Base-by-base conservation (phyloP, 2,797 vertebrate genomes). In the Chloroceryle amazona region DNA sequence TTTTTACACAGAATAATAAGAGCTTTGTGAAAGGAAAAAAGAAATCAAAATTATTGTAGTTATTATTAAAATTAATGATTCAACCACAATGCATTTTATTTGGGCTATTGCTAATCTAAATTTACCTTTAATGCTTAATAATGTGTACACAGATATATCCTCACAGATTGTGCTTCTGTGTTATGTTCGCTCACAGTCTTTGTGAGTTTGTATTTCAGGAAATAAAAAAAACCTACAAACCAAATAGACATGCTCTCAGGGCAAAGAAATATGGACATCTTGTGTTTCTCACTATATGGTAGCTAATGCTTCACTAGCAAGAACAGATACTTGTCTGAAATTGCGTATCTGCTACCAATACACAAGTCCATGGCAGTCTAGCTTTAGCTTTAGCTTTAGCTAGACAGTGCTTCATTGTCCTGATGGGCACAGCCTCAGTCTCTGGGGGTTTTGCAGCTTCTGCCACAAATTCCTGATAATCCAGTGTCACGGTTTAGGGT, bases 61-160 rank as follows among this genome's bases (percentile, higher is more conserved):
- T 94, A 85, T 93, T 96, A 86, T 79, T 96, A 84, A 86, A 94
- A 95, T 92, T 96, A 95, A 86, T 96, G 82, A 89, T 86, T 94
- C 83, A 92, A 91, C 82, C 73, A 90, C 55, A 87, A 71, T 39
- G 12, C 25, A 82, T 90, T 93, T 94, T 81, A 83, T 90, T 93
- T 89, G 62, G 26, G 47, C 78, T 95, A 80, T 86, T 94, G 46
- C 39, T 89, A 81, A 73, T 84, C 58, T 90, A 84, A 70, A 46
- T 86, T 94, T 68, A 86, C 66, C 66, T 95, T 93, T 94, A 89
- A 81, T 74, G 70, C 51, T 81, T 94, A 92, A 89, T 81, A 92
- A 90, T 0, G 2, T 91, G 62, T 70, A 75, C 51, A 75, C 25
- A 80, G 67, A 35, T 93, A 79, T 41, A 92, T 81, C 35, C 70